Percentiles rank a stretch among this genome's conserved stretches.
These are phyloP conservation scores for Gerris lacustris DNA, from an alignment of 2,888 invertebrate genomes.

Conservation along the genomic window DNA sequence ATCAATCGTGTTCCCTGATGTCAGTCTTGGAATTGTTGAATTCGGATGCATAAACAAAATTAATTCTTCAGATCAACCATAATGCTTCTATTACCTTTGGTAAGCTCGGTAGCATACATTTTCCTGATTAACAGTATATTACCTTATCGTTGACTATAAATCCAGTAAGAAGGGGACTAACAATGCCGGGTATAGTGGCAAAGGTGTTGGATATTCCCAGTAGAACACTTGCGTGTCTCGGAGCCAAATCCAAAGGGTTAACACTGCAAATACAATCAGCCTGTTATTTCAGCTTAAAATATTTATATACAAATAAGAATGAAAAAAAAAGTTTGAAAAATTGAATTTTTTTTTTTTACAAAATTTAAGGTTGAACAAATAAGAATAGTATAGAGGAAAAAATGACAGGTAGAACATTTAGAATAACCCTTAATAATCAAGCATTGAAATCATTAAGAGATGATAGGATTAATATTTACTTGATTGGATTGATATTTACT, in stretches of 20 bases:
- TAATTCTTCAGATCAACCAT: too few relatives aligned
- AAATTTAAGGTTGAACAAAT: neutral
- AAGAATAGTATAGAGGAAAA: slow-evolving; percentile 1
- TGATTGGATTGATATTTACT: too few relatives aligned
- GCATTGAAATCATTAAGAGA: too few relatives aligned
- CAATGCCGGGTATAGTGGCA: slow-evolving; percentile 80
- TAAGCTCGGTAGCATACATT: too few relatives aligned
- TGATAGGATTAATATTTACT: slow-evolving; percentile 7
- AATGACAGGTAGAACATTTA: neutral
- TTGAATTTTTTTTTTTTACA: neutral
- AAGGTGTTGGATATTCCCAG: slow-evolving; percentile 88
- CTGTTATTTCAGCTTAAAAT: slow-evolving; percentile 17
- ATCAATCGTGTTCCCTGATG: too few relatives aligned
- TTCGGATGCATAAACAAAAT: too few relatives aligned
- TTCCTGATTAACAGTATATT: slow-evolving; percentile 24
- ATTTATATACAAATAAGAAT: slow-evolving; percentile 2
- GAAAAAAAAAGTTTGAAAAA: neutral
- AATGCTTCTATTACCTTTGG: too few relatives aligned
- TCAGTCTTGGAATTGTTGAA: too few relatives aligned
- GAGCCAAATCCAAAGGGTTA: slow-evolving; percentile 79
- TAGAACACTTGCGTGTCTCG: slow-evolving; percentile 77
- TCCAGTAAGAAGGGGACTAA: slow-evolving; percentile 75
- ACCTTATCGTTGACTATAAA: slow-evolving; percentile 63
- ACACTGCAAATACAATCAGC: slow-evolving; percentile 37
- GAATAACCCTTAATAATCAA: too few relatives aligned